Evolutionary conservation across 1,140 invertebrate species (phyloP), one percentile per base, ranked within the genome.

Genomic region (Pachyrhynchus sulphureomaculatus): DNA sequence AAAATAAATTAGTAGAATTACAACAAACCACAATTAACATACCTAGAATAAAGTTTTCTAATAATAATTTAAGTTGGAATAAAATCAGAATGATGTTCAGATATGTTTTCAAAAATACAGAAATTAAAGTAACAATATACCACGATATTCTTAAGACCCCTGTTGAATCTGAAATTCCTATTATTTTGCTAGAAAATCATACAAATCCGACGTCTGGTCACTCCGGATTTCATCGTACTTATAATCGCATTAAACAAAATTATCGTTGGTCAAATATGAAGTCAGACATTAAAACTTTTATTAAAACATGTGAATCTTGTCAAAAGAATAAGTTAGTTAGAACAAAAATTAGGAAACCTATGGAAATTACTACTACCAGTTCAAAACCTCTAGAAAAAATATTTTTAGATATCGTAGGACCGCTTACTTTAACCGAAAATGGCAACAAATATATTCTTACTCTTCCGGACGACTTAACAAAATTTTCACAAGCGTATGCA

Each of bases 231-330:
- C 29, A 37, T 52, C 34, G 21, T 18, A 52, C 48, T 20, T 52
- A 52, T 36, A 5, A 8, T 4, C 3, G 12, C 66, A 73, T 77
- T 10, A 63, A 71, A 36, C 39, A 68, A 9, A 54, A 73, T 18
- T 77, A 65, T 52, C 75, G 64, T 60, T 78, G 75, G 76, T 61
- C 69, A 59, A 67, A 66, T 3, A 74, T 77, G 71, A 74, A 69
- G 44, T 44, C 69, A 8, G 68, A 72, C 37, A 76, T n/a, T 77
- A 69, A 70, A 53, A 64, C 67, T 13, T 75, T 71, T 45, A 62
- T 76, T 13, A 64, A 72, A 34, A 63, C 44, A 1, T 75, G 72
- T 21, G 45, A 58, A 48, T 52, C 57, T 17, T 60, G 57, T 20
- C 57, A 51, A 52, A 52, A 42, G 26, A 60, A 60, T 60, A 60